Conservation (phyloP, 2,797 vertebrate species). For the Lindbergichthys nudifrons region DNA sequence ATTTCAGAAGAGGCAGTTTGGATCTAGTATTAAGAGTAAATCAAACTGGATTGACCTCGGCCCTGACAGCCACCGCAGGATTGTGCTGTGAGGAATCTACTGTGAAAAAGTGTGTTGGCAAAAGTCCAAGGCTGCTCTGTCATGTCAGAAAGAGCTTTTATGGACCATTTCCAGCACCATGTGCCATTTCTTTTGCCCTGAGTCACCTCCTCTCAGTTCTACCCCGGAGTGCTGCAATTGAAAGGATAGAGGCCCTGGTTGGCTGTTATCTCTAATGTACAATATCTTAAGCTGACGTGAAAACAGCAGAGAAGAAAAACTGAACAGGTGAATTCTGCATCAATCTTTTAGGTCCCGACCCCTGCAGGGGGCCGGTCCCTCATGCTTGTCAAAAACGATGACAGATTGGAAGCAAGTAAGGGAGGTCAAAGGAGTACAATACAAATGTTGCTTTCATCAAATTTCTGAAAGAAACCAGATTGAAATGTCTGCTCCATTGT, state of each 20-base stretch:
- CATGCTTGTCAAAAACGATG: not conserved
- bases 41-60: conserved; percentile 36
- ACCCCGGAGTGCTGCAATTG: conserved; percentile 24
- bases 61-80: conserved; percentile 34
- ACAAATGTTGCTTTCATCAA: conserved; percentile 3
- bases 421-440: conserved; percentile 13
- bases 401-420: conserved; percentile 2
- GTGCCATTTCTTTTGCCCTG: conserved; percentile 59
- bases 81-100: conserved; percentile 7
- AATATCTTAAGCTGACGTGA: conserved; percentile 30
- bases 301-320: conserved; percentile 2
- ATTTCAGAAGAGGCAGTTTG: conserved; percentile 22
- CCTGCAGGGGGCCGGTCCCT: not conserved
- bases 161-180: conserved; percentile 67
- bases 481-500: not conserved
- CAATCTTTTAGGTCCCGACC: conserved; percentile 9
- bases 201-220: conserved; percentile 44
- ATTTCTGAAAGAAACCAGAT: not conserved
- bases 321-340: conserved; percentile 38
- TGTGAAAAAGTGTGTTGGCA: conserved; percentile 46
- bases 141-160: conserved; percentile 72
- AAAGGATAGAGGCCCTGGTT: conserved; percentile 30
- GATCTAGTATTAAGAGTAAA: conserved; percentile 21
- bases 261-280: conserved; percentile 37
- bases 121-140: conserved; percentile 44